Evolutionary conservation across 1,140 invertebrate species (phyloP).

Genomic region (Calephelis virginiensis): DNA sequence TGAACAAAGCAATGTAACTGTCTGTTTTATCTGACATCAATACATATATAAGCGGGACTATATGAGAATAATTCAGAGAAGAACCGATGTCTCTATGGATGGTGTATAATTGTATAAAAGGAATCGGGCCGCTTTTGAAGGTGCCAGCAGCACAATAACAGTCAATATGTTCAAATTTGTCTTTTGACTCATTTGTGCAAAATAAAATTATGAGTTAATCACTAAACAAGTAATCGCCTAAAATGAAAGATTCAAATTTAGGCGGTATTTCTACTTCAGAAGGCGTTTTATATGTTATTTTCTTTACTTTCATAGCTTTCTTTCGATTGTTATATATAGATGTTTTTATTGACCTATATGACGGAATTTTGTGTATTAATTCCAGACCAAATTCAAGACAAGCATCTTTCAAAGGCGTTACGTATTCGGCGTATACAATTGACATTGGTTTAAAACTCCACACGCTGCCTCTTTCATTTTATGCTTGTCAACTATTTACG

Average conservation of each 20-base stretch:
- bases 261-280: constrained; percentile 3
- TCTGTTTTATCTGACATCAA: not conserved
- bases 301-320: not conserved
- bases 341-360: not conserved
- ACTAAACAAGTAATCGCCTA: not conserved
- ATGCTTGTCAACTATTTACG: constrained; percentile 1
- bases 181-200: constrained; percentile 3
- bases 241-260: not conserved
- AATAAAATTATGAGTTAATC: not conserved
- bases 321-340: not conserved
- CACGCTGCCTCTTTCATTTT: not conserved
- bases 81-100: not conserved
- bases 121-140: not conserved
- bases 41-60: constrained; percentile 3
- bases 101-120: not conserved
- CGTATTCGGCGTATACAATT: not conserved
- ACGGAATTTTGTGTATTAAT: not conserved
- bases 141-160: not conserved
- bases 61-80: not conserved
- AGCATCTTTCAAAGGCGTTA: not conserved
- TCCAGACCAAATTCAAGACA: not conserved
- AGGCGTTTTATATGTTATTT: not conserved
- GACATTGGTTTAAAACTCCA: constrained; percentile 2
- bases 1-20: not conserved
- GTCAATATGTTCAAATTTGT: constrained; percentile 6